phyloP scores from a whole-genome alignment of 37 sponge, comb jelly and placozoan genomes.

The Petrosia ficiformis region DNA sequence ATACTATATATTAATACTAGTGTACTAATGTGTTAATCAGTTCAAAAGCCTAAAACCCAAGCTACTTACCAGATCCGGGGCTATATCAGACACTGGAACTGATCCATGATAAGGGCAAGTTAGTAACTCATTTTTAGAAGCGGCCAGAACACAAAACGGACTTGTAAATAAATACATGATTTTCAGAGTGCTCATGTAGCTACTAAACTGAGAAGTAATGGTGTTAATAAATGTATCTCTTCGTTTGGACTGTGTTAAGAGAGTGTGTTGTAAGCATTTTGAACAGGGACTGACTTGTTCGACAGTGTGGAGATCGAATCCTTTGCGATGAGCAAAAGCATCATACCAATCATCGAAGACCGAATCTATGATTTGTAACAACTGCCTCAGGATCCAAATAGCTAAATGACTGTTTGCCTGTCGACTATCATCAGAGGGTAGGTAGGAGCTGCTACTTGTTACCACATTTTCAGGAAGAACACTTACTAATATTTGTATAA shows the following conservation, averaged over 20 bases:
- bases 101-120: constrained; percentile 55
- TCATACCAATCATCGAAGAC: constrained; percentile 94
- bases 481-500: constrained; percentile 56
- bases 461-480: constrained; percentile 33
- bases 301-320: constrained; percentile 11
- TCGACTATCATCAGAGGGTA: neutral
- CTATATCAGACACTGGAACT: constrained; percentile 32
- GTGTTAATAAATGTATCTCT: neutral
- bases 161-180: constrained; percentile 47
- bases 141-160: constrained; percentile 14
- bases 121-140: neutral
- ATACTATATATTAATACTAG: no score
- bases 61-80: constrained; percentile 85
- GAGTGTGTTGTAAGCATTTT: constrained; percentile 14
- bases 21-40: neutral
- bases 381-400: constrained; percentile 74
- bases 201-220: neutral
- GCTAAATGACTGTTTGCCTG: constrained; percentile 15
- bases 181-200: neutral
- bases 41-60: neutral
- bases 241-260: neutral
- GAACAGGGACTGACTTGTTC: constrained; percentile 43
- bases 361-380: constrained; percentile 48
- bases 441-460: neutral
- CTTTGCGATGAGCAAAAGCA: constrained; percentile 43